These are phyloP conservation scores for Seira musarum DNA, from an alignment of 2,888 invertebrate species.

Conservation along the genomic window DNA sequence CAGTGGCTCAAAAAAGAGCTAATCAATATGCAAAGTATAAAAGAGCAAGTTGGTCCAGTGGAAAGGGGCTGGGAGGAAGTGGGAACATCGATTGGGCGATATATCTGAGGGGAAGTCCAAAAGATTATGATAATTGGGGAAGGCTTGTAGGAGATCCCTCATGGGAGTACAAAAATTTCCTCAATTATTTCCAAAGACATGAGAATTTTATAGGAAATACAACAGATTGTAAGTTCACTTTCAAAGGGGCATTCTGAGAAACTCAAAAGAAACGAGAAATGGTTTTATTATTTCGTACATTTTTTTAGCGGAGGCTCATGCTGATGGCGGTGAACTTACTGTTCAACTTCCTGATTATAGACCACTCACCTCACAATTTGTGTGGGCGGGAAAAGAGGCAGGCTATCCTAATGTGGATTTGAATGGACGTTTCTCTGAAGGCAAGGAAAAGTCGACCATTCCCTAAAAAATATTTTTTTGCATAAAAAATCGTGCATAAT, in stretches of 20 bases:
- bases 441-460: slow-evolving; percentile 14
- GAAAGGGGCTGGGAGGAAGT: slow-evolving; percentile 45
- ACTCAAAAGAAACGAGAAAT: background rate
- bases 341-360: slow-evolving; percentile 56
- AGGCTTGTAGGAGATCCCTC: slow-evolving; percentile 42
- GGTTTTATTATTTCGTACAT: background rate
- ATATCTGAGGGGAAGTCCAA: slow-evolving; percentile 48
- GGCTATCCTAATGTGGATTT: slow-evolving; percentile 61
- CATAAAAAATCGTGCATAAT: background rate
- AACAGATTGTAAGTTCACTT: slow-evolving; percentile 18
- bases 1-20: slow-evolving; percentile 73
- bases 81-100: slow-evolving; percentile 50
- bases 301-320: slow-evolving; percentile 17
- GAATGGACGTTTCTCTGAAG: slow-evolving; percentile 61
- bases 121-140: slow-evolving; percentile 55
- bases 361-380: slow-evolving; percentile 57
- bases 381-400: slow-evolving; percentile 59
- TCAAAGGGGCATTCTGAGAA: background rate
- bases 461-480: background rate
- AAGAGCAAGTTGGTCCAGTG: slow-evolving; percentile 26
- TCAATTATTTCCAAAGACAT: slow-evolving; percentile 35
- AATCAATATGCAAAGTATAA: background rate
- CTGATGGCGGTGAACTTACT: slow-evolving; percentile 25
- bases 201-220: slow-evolving; percentile 45
- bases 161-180: slow-evolving; percentile 49